Evolutionary conservation across 2,113 vertebrate genomes (phyloP), one percentile per base, ranked within the genome.

Genomic region (Colius striatus): DNA sequence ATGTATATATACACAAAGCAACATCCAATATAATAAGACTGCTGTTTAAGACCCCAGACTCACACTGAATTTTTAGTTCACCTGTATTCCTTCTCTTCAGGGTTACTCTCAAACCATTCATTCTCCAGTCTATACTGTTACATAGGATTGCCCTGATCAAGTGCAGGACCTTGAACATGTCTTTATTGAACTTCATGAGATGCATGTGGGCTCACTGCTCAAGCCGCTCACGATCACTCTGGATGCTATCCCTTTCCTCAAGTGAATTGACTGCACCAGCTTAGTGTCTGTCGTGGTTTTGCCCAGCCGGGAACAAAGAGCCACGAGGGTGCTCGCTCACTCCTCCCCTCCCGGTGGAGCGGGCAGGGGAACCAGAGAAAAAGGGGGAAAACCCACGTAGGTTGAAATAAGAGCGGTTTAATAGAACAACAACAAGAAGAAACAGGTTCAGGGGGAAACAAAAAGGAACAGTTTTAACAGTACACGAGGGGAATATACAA

Each of bases 161-260:
- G n/a, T 48, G 23, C 11, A 65, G 23, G 26, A 79, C 9, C 13
- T 51, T 43, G 45, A 32, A 11, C 17, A 61, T 65, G 29, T 5
- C 20, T 5, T 57, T 45, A 5, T 3, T 54, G 60, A 77, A 50
- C 23, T 53, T 77, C 16, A 20, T 5, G 9, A 53, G 8, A 6
- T 38, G 51, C 16, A 19, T 2, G 4, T 23, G 10, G 25, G 2
- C 8, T 3, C 1, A 0, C 10, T 47, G 16, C 32, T 68, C 12
- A 8, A 71, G 27, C 4, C 8, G 41, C 51, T 29, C 32, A 41
- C 30, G 16, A 20, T 71, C 29, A 9, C 20, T 43, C 19, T 66
- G n/a, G 14, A 11, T 50, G 51, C 2, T 4, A 14, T 8, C 11
- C 20, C 16, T 87, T 32, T 20, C 13, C 30, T 88, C 16, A 16